These are phyloP conservation scores for Aythya fuligula DNA, from an alignment of 2,797 vertebrate species.

Conservation along the genomic window DNA sequence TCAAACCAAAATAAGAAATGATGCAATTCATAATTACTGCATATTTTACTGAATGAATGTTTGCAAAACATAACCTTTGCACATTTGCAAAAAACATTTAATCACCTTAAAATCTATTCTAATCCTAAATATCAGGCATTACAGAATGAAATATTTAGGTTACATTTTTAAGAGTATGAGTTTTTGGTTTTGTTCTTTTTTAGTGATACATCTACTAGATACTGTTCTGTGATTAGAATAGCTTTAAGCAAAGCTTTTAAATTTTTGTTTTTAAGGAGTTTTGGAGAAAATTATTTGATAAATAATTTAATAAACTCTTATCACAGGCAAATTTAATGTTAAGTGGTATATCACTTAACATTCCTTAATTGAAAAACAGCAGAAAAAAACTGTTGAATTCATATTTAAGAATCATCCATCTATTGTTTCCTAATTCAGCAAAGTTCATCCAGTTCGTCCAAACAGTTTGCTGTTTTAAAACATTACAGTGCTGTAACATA, in stretches of 20 bases:
- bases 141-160: neutral
- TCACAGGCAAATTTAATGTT: neutral
- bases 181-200: neutral
- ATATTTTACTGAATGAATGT: neutral
- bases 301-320: neutral
- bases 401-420: neutral
- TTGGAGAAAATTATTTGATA: neutral
- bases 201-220: neutral
- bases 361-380: neutral
- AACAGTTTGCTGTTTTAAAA: neutral
- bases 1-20: neutral
- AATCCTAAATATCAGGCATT: neutral
- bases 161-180: neutral
- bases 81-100: neutral
- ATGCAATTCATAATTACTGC: neutral
- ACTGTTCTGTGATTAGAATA: neutral
- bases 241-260: neutral
- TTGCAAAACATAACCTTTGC: neutral
- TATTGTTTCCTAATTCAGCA: neutral
- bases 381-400: neutral
- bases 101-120: neutral
- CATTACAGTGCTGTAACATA: neutral
- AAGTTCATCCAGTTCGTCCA: neutral
- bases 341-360: neutral
- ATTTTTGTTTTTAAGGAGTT: neutral